These are phyloP conservation scores for Campodea augens DNA, from an alignment of 1,140 invertebrate genomes.

Conservation along the genomic window DNA sequence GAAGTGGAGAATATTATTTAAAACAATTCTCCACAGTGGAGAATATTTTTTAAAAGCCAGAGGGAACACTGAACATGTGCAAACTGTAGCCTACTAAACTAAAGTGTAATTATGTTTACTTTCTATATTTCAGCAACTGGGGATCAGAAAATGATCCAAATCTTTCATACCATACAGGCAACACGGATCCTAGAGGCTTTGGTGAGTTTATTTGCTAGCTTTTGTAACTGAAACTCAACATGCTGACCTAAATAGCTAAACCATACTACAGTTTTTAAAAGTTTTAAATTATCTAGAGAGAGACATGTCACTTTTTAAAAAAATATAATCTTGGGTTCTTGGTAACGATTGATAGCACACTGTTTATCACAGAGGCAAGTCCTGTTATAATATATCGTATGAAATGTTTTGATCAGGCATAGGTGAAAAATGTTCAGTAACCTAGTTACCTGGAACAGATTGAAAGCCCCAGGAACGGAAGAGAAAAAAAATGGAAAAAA, in stretches of 20 bases:
- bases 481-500: too few relatives aligned
- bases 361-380: slow-evolving; percentile 6
- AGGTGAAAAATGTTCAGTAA: too few relatives aligned
- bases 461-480: too few relatives aligned
- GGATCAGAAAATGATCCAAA: slow-evolving; percentile 69
- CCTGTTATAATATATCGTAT: neutral
- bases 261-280: neutral
- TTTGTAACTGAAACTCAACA: neutral
- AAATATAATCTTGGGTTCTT: too few relatives aligned
- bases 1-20: too few relatives aligned
- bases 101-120: slow-evolving; percentile 4
- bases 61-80: too few relatives aligned
- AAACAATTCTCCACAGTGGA: too few relatives aligned
- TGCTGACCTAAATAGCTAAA: neutral
- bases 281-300: too few relatives aligned
- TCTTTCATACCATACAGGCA: slow-evolving; percentile 71
- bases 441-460: too few relatives aligned
- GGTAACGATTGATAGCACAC: slow-evolving; percentile 2
- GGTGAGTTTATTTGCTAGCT: slow-evolving; percentile 30
- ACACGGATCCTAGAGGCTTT: slow-evolving; percentile 72
- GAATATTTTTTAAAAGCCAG: too few relatives aligned
- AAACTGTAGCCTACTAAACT: slow-evolving; percentile 4
- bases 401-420: neutral
- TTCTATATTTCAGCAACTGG: slow-evolving; percentile 59
- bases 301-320: too few relatives aligned